Evolutionary conservation across 1,140 invertebrate species (phyloP).

Genomic region (Sarcophaga bullata): DNA sequence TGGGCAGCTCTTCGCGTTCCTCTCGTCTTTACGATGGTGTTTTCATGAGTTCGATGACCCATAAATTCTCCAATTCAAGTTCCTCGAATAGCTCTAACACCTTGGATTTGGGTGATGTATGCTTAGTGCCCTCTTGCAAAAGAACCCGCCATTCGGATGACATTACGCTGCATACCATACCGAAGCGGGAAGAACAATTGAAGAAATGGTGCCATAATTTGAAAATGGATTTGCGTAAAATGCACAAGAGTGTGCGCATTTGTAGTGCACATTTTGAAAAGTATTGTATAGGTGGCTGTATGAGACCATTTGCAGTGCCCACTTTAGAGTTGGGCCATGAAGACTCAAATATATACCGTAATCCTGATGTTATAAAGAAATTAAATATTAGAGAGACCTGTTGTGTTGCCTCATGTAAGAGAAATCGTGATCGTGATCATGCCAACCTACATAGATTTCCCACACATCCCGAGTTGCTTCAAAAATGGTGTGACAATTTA

Average conservation of each 20-base stretch:
- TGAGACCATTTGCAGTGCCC: constrained; percentile 62
- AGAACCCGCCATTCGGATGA: constrained; percentile 61
- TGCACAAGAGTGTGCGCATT: constrained; percentile 61
- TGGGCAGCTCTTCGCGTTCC: not conserved
- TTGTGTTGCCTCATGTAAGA: constrained; percentile 58
- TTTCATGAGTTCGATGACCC: constrained; percentile 18
- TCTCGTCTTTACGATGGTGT: not conserved
- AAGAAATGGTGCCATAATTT: constrained; percentile 62
- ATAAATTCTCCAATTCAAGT: not conserved
- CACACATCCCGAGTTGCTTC: constrained; percentile 54
- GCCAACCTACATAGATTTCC: constrained; percentile 63
- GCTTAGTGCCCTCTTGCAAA: constrained; percentile 60
- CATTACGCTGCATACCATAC: constrained; percentile 63
- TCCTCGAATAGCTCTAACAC: not conserved
- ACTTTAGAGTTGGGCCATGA: constrained; percentile 59
- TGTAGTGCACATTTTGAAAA: constrained; percentile 60
- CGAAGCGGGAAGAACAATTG: constrained; percentile 59
- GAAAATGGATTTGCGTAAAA: constrained; percentile 57
- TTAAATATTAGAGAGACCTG: constrained; percentile 61
- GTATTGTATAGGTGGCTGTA: constrained; percentile 63
- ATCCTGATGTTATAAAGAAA: constrained; percentile 63
- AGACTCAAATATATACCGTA: constrained; percentile 58
- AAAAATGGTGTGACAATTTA: constrained; percentile 61
- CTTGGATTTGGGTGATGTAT: constrained; percentile 50
- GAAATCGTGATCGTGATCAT: constrained; percentile 60